Evolutionary conservation across 2,113 vertebrate species (phyloP), one percentile per base, ranked within the genome.

Genomic region (Synchiropus splendidus): DNA sequence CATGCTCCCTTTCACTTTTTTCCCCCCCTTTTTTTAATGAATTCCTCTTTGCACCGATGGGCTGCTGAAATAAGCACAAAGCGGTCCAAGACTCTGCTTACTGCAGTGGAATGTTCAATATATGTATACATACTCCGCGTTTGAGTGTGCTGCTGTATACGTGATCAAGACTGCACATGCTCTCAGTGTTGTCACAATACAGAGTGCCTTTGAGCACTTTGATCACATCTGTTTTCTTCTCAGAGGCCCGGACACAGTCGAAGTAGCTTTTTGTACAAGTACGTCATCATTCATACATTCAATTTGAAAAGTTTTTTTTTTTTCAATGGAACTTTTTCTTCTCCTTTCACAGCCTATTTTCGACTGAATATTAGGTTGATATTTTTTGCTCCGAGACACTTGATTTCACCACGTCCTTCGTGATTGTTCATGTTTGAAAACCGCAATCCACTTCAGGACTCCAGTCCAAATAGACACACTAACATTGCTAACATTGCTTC

Each of bases 61-160:
- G 72, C 67, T 80, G 80, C 76, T 80, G 80, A 78, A 76, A 78
- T 70, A 75, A 80, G 78, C 76, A 75, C 66, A 70, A 77, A 61
- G 40, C 52, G 49, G 54, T 50, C 49, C 44, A 68, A 72, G 53
- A 39, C 63, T 55, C 39, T 53, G 58, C 55, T 58, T 43, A 54
- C 74, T 58, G 72, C 74, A 70, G 67, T 46, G 51, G 30, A 33
- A 33, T 46, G 61, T 72, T 65, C 46, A 37, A 48, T 61, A 48
- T 52, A 39, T 61, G 38, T 37, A 35, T 34, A 42, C 41, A 31
- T 53, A 36, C 33, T 46, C 21, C 36, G 34, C 42, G n/a, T n/a
- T n/a, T n/a, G n/a, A n/a, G n/a, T n/a, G 36, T 59, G 36, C 41
- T 31, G 50, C 37, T 54, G 15, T 42, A 33, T 31, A 36, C 33